Base-by-base conservation (phyloP, 2,113 vertebrate genomes). In the Limnothrissa miodon region DNA sequence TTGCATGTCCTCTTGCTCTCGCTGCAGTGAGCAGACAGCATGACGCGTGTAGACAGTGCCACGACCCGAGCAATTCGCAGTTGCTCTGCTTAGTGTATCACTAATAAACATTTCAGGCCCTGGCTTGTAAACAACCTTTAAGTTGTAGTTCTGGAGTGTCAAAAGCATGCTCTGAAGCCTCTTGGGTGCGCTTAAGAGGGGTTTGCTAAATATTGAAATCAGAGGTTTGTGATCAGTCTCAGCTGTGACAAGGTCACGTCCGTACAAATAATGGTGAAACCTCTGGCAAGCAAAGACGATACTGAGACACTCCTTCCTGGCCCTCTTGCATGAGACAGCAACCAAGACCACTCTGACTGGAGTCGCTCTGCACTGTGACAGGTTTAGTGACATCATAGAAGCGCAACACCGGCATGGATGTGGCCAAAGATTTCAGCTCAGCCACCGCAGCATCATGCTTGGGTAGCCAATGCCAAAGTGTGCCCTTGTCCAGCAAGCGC, bases 101-200 rank as follows among this genome's bases (percentile, higher is more conserved):
- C 87, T 85, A 19, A 88, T 82, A 10, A 78, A 84, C 80, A 86
- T 88, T 15, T 84, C 80, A 23, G 82, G 36, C 19, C 84, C 83
- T 1, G 83, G 78, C 78, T 86, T 88, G 59, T 89, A 85, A 33
- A 84, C 80, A 39, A 80, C 66, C 10, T 82, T 80, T 2, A 89
- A 81, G 44, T 19, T 36, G 81, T 86, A 85, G 81, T 59, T 53
- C 48, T 88, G 85, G 19, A 88, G 66, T 45, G 78, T 74, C 25
- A 81, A 74, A 4, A 89, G 45, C 83, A 86, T 85, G 81, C 82
- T 85, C 80, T 88, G 87, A 13, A 88, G 85, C 2, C 25, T 15
- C 80, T 88, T 88, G 4, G 78, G 87, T 62, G 87, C 85, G 78
- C 81, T 70, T 11, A 87, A 42, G 29, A 89, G 83, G n/a, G 87